Evolutionary conservation across 2,797 vertebrate genomes (phyloP).

Genomic region (Garrulus glandarius): DNA sequence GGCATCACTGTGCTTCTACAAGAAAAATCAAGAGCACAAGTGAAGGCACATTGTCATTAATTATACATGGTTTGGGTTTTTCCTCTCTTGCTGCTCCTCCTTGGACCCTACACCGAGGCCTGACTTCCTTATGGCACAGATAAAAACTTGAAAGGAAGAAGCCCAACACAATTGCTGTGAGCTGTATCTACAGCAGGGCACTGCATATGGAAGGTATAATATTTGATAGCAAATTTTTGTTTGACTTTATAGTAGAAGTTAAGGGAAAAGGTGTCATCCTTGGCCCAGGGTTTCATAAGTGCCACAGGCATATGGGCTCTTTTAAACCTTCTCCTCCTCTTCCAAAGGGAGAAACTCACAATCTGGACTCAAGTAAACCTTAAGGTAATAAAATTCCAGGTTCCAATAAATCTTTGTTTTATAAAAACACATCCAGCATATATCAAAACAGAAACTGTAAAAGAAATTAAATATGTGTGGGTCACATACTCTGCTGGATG

Average conservation of each 20-base stretch:
- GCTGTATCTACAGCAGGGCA: neutral
- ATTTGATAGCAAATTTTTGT: conserved; percentile 28
- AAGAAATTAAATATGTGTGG: conserved; percentile 50
- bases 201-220: conserved; percentile 37
- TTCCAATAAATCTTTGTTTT: conserved; percentile 38
- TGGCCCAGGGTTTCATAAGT: conserved; percentile 17
- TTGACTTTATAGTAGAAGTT: conserved; percentile 30
- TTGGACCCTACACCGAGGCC: neutral
- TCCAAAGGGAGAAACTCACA: conserved; percentile 22
- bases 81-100: neutral
- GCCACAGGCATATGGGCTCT: neutral
- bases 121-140: neutral
- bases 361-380: conserved; percentile 52
- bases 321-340: conserved; percentile 8
- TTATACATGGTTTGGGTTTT: neutral
- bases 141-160: neutral
- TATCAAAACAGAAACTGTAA: conserved; percentile 39
- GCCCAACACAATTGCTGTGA: neutral
- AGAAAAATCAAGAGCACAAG: neutral
- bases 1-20: neutral
- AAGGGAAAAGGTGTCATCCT: conserved; percentile 39
- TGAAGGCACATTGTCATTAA: neutral
- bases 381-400: conserved; percentile 31
- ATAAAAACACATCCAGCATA: conserved; percentile 13
- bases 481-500: conserved; percentile 13